Evolutionary conservation across 2,888 invertebrate species (phyloP), one percentile per base, ranked within the genome.

Genomic region (Epinotia bilunana): DNA sequence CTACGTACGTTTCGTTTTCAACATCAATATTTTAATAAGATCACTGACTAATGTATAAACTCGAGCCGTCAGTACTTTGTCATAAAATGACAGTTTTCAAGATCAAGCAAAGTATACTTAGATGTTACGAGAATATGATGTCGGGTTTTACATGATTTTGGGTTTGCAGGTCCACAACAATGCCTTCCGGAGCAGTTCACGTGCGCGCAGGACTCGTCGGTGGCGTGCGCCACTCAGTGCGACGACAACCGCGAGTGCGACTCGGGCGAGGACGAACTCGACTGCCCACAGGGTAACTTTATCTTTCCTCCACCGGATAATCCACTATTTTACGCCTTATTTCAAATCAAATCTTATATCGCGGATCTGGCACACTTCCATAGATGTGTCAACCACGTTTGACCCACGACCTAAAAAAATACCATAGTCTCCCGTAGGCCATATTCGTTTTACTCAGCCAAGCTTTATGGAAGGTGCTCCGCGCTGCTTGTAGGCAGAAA

Each of bases 211-310:
- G 84, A 82, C 11, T 87, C 87, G 4, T 76, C 76, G 7, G 79
- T 82, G 16, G 71, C 72, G 2, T 93, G 93, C 76, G 93, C 87
- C 0, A 80, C 60, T 2, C 83, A 79, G 46, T 93, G 93, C 88
- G 95, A 97, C 84, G 88, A 89, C 63, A 80, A 80, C 16, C 72
- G 67, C 4, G 95, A 95, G 82, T 95, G 95, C 85, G 88, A 91
- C 78, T 95, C 94, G 80, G 95, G 93, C 43, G 96, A 95, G 83
- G 96, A 96, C 83, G 96, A 96, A 85, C 87, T 87, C 20, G 90
- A 92, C 78, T 96, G 96, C 88, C 91, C 63, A 33, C n/a, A 46
- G 7, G 86, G 86, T 85, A 23, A 84, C 81, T 77, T 76, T 58
- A 13, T 43, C 33, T 46, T 61, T 61, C 18, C 5, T 70, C 53